Evolutionary conservation across 2,888 invertebrate genomes (phyloP).

Genomic region (Heliconius ethilla): DNA sequence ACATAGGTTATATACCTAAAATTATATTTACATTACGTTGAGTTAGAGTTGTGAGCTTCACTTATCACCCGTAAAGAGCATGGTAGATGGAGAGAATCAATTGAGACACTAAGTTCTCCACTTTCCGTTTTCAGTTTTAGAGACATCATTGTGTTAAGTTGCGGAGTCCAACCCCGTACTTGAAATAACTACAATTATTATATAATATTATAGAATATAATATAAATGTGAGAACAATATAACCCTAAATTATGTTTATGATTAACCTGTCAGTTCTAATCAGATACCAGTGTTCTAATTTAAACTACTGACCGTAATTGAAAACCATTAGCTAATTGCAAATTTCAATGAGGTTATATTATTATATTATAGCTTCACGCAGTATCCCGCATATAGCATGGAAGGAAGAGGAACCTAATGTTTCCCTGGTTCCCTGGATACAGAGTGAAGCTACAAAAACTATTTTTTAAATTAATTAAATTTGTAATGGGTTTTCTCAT

Average conservation of each 20-base stretch:
- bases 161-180: not conserved
- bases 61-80: no score
- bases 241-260: slow-evolving; percentile 3
- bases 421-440: not conserved
- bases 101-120: no score
- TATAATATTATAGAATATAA: not conserved
- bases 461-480: not conserved
- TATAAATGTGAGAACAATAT: not conserved
- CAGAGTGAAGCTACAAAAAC: not conserved
- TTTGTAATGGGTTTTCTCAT: not conserved
- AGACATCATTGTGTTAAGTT: not conserved
- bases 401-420: not conserved
- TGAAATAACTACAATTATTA: not conserved
- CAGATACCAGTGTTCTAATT: not conserved
- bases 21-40: no score
- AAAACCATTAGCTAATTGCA: slow-evolving; percentile 17
- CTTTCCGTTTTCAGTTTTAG: no score
- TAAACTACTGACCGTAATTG: slow-evolving; percentile 14
- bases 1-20: no score
- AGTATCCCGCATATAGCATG: no score
- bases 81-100: no score
- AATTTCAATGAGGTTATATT: slow-evolving; percentile 2
- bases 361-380: no score
- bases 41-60: no score
- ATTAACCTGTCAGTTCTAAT: slow-evolving; percentile 9